Evolutionary conservation across 1,140 invertebrate genomes (phyloP).

Genomic region (Rhyacophila brunnea): DNA sequence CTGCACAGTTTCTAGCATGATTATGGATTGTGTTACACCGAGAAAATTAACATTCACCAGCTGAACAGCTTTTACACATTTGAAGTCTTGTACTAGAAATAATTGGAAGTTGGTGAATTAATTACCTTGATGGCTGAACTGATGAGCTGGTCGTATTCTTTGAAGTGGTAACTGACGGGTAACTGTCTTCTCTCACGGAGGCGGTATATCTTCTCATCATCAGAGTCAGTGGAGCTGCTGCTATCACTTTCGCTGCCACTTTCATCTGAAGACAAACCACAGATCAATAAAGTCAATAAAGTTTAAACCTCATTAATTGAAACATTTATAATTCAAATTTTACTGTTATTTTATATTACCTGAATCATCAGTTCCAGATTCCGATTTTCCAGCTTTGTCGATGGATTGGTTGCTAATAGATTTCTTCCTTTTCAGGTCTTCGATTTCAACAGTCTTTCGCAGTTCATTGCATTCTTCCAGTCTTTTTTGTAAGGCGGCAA

Average conservation of each 20-base stretch:
- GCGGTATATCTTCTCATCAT: conserved; percentile 77
- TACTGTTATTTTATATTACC: conserved; percentile 9
- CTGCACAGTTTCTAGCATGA: too few species aligned
- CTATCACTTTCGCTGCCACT: conserved; percentile 18
- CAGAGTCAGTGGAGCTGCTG: conserved; percentile 55
- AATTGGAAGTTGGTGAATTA: too few species aligned
- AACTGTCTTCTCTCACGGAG: conserved; percentile 70
- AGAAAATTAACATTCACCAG: too few species aligned
- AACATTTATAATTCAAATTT: conserved; percentile 1
- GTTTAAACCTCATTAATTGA: too few species aligned
- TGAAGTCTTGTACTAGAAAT: too few species aligned
- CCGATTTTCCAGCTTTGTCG: conserved; percentile 36
- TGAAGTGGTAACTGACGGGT: conserved; percentile 81
- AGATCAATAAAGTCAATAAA: not conserved
- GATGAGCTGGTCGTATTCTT: conserved; percentile 93
- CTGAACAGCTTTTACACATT: too few species aligned
- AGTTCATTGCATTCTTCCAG: conserved; percentile 62
- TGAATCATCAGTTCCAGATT: conserved; percentile 16
- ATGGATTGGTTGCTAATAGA: conserved; percentile 46
- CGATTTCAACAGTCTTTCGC: conserved; percentile 63
- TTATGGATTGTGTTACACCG: too few species aligned
- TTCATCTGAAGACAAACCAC: conserved; percentile 23
- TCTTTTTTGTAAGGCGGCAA: conserved; percentile 66
- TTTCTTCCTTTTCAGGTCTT: conserved; percentile 63
- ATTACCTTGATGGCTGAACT: conserved; percentile 82